phyloP scores from a whole-genome alignment of 2,888 invertebrate species.

The Microctonus hyperodae region DNA sequence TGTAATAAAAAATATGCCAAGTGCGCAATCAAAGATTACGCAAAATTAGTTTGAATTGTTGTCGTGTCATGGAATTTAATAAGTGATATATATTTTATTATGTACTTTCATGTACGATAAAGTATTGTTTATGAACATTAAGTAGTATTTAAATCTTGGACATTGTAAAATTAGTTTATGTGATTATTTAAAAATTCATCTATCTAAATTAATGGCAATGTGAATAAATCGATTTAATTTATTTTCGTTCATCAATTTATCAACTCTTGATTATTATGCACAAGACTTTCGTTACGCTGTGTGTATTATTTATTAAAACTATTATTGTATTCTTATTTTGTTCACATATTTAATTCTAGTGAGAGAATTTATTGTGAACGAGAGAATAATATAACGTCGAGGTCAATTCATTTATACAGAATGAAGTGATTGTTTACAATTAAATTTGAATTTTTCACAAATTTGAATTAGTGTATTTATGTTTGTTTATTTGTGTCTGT shows the following conservation, averaged over 20 bases:
- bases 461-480: background rate
- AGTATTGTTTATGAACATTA: background rate
- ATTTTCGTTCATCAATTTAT: background rate
- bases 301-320: background rate
- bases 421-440: constrained; percentile 23
- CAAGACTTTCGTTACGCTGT: constrained; percentile 7
- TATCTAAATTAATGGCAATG: background rate
- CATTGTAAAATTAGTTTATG: too few species aligned
- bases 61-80: background rate
- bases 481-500: background rate
- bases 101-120: background rate
- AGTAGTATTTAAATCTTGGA: background rate
- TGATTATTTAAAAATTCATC: background rate
- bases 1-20: background rate
- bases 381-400: background rate
- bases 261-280: background rate
- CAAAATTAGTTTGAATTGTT: background rate
- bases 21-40: constrained; percentile 6
- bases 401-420: background rate
- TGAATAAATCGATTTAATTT: background rate
- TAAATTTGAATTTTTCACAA: background rate
- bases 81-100: background rate
- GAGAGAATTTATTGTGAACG: background rate
- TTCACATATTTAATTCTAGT: too few species aligned
- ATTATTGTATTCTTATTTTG: constrained; percentile 2